Conservation (phyloP, 2,888 invertebrate species). For the Mesochorus sp. region DNA sequence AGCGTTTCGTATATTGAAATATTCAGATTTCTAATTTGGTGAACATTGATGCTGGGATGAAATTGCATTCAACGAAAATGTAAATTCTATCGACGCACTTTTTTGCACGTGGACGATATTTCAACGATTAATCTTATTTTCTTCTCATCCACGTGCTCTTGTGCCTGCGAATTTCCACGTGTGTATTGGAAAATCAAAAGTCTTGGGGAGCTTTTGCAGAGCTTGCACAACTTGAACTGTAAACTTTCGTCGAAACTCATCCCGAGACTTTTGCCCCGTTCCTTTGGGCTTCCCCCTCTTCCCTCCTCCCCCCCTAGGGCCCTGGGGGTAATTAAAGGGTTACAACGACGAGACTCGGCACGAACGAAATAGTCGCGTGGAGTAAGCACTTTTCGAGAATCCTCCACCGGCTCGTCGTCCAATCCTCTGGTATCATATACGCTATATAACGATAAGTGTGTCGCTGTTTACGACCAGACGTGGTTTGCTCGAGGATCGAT, state of each 20-base stretch:
- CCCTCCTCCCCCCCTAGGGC: not conserved
- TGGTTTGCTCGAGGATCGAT: constrained; percentile 14
- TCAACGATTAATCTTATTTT: too few species aligned
- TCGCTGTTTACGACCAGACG: constrained; percentile 11
- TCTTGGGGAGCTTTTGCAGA: constrained; percentile 44
- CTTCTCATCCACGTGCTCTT: too few species aligned
- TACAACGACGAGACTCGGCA: constrained; percentile 45
- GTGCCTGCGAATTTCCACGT: too few species aligned
- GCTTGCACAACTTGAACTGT: constrained; percentile 54
- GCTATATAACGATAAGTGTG: not conserved
- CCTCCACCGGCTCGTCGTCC: constrained; percentile 10
- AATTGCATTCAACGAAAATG: not conserved
- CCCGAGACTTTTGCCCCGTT: constrained; percentile 33
- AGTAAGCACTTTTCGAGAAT: constrained; percentile 53
- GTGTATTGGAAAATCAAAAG: constrained; percentile 18
- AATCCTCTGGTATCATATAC: not conserved
- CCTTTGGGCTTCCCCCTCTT: not conserved
- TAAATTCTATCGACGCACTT: not conserved
- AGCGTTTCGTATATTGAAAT: not conserved
- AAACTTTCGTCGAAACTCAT: constrained; percentile 58
- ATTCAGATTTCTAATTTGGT: too few species aligned
- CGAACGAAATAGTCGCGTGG: constrained; percentile 56
- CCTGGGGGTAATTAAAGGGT: constrained; percentile 57
- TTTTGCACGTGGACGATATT: not conserved
- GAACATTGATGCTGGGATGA: too few species aligned